A percentile compares a stretch with the other conserved stretches of the same genome.
These are phyloP conservation scores for Agelaius tricolor DNA, from an alignment of 2,113 vertebrate species.

Conservation along the genomic window DNA sequence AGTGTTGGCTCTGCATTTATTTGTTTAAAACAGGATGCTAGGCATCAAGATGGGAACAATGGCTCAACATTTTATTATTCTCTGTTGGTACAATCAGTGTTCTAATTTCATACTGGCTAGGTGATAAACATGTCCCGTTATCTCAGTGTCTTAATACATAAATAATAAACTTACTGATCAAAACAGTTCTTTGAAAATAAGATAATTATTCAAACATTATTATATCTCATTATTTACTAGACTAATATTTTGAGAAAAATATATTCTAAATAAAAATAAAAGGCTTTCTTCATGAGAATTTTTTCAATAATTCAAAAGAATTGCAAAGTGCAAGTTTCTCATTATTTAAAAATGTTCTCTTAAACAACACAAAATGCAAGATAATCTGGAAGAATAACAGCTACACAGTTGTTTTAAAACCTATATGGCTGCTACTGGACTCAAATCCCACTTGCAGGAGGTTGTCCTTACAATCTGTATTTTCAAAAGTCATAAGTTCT, in stretches of 20 bases:
- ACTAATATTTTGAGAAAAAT: neutral
- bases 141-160: neutral
- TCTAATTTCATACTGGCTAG: neutral
- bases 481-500: neutral
- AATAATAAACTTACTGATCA: constrained; percentile 9
- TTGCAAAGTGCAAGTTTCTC: neutral
- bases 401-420: neutral
- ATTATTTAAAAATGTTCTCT: constrained; percentile 4
- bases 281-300: neutral
- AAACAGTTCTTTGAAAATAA: constrained; percentile 21
- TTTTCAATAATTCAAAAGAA: constrained; percentile 19
- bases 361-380: neutral
- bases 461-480: neutral
- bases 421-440: neutral
- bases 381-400: neutral
- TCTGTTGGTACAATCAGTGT: neutral
- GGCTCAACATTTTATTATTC: neutral
- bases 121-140: neutral
- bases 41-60: neutral
- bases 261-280: neutral
- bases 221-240: neutral
- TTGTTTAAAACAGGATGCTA: neutral
- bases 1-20: neutral
- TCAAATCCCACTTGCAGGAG: neutral
- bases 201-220: neutral